Conservation (phyloP, 2,797 vertebrate genomes). For the Tapera naevia region DNA sequence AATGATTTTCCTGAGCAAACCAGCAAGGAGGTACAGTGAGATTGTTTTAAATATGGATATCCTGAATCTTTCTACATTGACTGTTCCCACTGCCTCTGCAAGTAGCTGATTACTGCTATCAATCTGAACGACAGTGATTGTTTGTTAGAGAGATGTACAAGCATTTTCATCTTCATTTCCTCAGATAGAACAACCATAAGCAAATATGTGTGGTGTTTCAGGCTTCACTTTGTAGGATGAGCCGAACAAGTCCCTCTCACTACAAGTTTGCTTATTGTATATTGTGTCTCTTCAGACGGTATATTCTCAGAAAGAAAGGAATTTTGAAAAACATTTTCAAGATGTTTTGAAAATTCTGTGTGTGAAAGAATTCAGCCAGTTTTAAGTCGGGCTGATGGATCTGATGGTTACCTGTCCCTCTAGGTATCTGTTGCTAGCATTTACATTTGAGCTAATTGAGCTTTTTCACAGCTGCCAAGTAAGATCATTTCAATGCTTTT, state of each 20-base stretch:
- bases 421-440: neutral
- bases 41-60: constrained; percentile 2
- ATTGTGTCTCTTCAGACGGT: neutral
- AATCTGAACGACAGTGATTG: neutral
- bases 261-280: neutral
- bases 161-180: neutral
- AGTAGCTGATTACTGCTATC: constrained; percentile 4
- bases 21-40: neutral
- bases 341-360: neutral
- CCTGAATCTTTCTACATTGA: neutral
- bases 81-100: neutral
- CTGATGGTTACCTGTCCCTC: neutral
- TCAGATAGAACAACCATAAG: neutral
- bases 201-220: neutral
- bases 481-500: neutral
- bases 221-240: neutral
- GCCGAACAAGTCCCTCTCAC: neutral
- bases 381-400: neutral
- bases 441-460: neutral
- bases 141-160: neutral
- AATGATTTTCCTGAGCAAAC: constrained; percentile 10
- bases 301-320: neutral
- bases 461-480: neutral
- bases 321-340: neutral
- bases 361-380: neutral